phyloP scores from a whole-genome alignment of 2,797 vertebrate species.

The Trematomus bernacchii region DNA sequence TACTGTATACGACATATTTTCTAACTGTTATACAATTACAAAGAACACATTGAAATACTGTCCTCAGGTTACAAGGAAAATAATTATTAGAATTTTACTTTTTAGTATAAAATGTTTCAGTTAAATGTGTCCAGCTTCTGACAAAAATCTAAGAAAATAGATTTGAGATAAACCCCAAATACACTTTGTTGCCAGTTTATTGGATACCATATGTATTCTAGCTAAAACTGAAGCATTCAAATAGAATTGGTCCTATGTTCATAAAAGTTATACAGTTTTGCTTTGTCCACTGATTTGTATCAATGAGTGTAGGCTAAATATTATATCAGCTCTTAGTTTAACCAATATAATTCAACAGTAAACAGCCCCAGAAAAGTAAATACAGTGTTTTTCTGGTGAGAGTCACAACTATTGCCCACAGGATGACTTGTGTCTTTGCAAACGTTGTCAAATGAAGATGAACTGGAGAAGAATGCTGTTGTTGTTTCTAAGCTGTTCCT shows the following conservation, averaged over 20 bases:
- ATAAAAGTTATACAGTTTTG: background rate
- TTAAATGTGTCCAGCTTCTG: background rate
- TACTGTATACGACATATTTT: background rate
- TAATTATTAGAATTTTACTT: too few species aligned
- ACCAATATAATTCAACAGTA: background rate
- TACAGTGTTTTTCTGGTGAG: background rate
- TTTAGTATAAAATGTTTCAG: too few species aligned
- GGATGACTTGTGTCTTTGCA: slow-evolving; percentile 20
- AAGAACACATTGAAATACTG: background rate
- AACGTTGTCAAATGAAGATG: slow-evolving; percentile 20
- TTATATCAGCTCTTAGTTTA: background rate
- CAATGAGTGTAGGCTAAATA: too few species aligned
- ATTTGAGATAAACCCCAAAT: background rate
- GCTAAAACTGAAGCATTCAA: too few species aligned
- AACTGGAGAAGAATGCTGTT: slow-evolving; percentile 30
- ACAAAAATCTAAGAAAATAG: background rate
- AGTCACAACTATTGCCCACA: slow-evolving; percentile 1
- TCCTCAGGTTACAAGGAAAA: too few species aligned
- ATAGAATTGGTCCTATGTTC: too few species aligned
- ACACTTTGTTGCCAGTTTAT: background rate
- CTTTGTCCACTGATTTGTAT: background rate
- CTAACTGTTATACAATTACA: background rate
- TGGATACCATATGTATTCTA: background rate
- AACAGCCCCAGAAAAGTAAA: too few species aligned
- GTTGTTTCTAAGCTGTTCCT: slow-evolving; percentile 53